Evolutionary conservation across 2,888 invertebrate species (phyloP), one percentile per base, ranked within the genome.

Genomic region (Epinotia ramella): DNA sequence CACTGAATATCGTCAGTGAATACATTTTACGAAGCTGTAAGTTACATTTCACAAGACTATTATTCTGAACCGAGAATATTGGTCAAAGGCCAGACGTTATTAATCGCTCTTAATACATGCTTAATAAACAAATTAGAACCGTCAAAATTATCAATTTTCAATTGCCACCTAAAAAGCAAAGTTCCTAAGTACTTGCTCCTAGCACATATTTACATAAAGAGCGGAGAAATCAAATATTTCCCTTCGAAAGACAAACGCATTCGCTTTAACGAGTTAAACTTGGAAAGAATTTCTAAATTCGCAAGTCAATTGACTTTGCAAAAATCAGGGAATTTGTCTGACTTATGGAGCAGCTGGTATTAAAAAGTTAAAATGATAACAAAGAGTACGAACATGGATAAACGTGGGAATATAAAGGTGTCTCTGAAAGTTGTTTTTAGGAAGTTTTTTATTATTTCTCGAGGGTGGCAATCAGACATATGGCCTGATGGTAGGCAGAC

Each of bases 141-240:
- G 33, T 28, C 53, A 44, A 49, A 69, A 69, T 69, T 49, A 69
- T n/a, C 44, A 59, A 59, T 60, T 68, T 40, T 9, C 9, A 40
- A 9, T 40, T 40, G 40, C 40, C 68, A 44, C 62, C 53, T n/a
- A 60, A 70, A 65, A 65, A 53, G 24, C 56, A 16, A 57, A 76
- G 70, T 71, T 72, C 11, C 40, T 18, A 18, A n/a, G 66, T 70
- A 73, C 72, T 75, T 73, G 71, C 70, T 78, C 80, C 74, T 77
- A 79, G 76, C 76, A 64, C 69, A 49, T 65, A 81, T 81, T 82
- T 80, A 74, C 81, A 81, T 80, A 79, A 82, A 82, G 81, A 77
- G 81, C 78, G 69, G 75, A 73, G 74, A 80, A 82, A 83, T 83
- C 83, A 82, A 87, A 86, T 82, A 83, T 85, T 86, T 81, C 78